These are phyloP conservation scores for Salminus brasiliensis DNA, from an alignment of 2,113 vertebrate species.

Conservation along the genomic window DNA sequence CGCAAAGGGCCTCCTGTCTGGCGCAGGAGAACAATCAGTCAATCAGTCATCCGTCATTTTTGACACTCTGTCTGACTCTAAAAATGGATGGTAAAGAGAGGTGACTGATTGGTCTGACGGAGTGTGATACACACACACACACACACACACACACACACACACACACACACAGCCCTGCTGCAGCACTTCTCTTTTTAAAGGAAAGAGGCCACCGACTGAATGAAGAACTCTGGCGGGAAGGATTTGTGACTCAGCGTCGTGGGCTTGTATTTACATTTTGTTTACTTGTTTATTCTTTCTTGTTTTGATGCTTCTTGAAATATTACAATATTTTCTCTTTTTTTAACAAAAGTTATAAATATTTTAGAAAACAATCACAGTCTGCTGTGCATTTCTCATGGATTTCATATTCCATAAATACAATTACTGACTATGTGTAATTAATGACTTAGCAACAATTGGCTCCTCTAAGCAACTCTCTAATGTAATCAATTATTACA, in stretches of 20 bases:
- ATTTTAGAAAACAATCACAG: too few relatives aligned
- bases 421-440: too few relatives aligned
- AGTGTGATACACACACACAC: not conserved
- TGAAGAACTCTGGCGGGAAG: not conserved
- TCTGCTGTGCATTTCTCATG: too few relatives aligned
- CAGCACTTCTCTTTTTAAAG: not conserved
- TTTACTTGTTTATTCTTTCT: not conserved
- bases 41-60: slow-evolving; percentile 23
- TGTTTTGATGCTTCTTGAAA: not conserved
- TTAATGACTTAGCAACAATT: too few relatives aligned
- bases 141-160: too few relatives aligned
- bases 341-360: too few relatives aligned
- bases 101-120: not conserved
- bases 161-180: not conserved
- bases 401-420: too few relatives aligned
- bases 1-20: not conserved
- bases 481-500: too few relatives aligned
- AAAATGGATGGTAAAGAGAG: slow-evolving; percentile 13
- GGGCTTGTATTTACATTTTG: not conserved
- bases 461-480: too few relatives aligned
- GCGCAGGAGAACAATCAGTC: not conserved
- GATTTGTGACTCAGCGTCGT: not conserved
- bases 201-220: not conserved
- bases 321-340: not conserved
- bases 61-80: slow-evolving; percentile 4